Conservation (phyloP, 2,113 vertebrate genomes). For the Pycnonotus jocosus region DNA sequence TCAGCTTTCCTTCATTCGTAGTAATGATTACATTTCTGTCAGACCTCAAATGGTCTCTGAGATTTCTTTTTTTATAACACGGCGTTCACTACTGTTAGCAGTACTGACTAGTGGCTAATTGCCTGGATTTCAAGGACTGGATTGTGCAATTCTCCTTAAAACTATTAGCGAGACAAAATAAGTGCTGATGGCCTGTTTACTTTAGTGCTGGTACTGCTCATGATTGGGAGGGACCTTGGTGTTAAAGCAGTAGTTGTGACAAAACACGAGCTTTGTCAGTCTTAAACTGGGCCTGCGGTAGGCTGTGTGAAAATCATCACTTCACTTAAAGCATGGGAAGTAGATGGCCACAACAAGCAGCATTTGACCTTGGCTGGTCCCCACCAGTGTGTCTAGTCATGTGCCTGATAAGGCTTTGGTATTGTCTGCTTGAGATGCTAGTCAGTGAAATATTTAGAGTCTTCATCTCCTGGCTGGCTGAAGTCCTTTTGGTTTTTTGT, state of each 20-base stretch:
- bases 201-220: accelerated
- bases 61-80: neutral
- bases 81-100: neutral
- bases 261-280: neutral
- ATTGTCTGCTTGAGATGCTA: neutral
- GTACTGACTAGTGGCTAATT: neutral
- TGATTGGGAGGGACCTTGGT: neutral
- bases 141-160: neutral
- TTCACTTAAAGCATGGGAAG: neutral
- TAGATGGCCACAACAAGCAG: neutral
- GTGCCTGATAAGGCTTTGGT: neutral
- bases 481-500: neutral
- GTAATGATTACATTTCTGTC: neutral
- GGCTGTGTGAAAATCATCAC: neutral
- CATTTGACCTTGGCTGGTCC: neutral
- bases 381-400: neutral
- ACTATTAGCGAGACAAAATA: neutral
- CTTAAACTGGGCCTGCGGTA: neutral
- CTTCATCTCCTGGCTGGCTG: neutral
- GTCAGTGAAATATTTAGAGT: neutral
- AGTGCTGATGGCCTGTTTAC: neutral
- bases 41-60: neutral
- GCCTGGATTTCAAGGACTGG: neutral
- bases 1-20: neutral
- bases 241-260: neutral